Conservation (phyloP, 2,113 vertebrate species). For the Rhinolophus sinicus region DNA sequence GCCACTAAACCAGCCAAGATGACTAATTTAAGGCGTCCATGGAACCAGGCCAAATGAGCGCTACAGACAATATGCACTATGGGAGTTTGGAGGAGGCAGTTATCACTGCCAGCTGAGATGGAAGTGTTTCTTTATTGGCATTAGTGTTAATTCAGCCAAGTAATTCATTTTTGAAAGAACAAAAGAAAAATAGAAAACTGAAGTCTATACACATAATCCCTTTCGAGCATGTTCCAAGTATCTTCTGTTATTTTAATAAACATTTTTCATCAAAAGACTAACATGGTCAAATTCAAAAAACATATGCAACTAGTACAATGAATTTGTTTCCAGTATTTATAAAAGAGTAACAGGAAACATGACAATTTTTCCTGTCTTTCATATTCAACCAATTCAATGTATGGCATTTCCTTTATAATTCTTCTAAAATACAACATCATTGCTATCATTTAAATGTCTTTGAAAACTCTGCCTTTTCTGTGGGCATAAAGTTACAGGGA, state of each 20-base stretch:
- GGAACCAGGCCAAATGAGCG: neutral
- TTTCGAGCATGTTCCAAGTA: constrained; percentile 45
- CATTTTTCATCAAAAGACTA: constrained; percentile 57
- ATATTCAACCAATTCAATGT: constrained; percentile 57
- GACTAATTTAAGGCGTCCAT: neutral
- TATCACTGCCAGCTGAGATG: neutral
- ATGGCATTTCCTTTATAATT: constrained; percentile 63
- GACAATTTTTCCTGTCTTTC: constrained; percentile 75
- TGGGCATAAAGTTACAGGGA: neutral
- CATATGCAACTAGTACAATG: constrained; percentile 61
- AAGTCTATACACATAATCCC: constrained; percentile 1
- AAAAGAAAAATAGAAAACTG: constrained; percentile 45
- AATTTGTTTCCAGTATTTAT: constrained; percentile 60
- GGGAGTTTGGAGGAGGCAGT: neutral
- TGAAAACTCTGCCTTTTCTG: constrained; percentile 26
- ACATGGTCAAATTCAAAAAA: constrained; percentile 63
- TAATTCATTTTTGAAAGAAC: constrained; percentile 53
- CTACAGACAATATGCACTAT: neutral
- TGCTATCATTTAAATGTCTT: constrained; percentile 22
- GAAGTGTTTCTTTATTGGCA: constrained; percentile 34
- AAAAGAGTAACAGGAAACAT: constrained; percentile 71
- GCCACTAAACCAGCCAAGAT: neutral
- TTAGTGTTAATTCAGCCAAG: constrained; percentile 19
- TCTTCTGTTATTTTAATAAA: constrained; percentile 39
- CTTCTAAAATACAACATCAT: constrained; percentile 49